Conservation (phyloP, 2,113 vertebrate genomes). For the Orientallactaga bullata region DNA sequence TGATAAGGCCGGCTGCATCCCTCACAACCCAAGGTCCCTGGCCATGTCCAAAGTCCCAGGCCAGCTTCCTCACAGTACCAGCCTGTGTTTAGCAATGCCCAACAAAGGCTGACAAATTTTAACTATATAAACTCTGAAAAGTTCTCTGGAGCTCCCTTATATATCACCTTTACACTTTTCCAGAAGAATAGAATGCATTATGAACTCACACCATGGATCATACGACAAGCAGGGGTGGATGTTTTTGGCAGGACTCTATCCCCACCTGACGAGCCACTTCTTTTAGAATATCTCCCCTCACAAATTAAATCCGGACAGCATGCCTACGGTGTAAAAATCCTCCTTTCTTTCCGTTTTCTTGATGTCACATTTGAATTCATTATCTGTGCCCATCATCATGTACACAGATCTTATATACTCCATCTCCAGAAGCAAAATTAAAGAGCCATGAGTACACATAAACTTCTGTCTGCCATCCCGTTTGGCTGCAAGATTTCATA, state of each 20-base stretch:
- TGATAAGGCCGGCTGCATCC: too few relatives aligned
- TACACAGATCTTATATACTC: background rate
- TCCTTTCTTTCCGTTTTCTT: background rate
- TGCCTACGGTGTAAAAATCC: rapidly evolving
- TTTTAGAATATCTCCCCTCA: rapidly evolving
- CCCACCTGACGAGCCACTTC: rapidly evolving
- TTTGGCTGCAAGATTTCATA: background rate
- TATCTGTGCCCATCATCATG: background rate
- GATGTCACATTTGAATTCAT: background rate
- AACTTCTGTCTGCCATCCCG: background rate
- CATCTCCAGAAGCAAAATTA: background rate
- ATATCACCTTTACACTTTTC: background rate
- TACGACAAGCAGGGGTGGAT: background rate
- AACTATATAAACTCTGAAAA: background rate
- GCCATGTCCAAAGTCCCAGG: too few relatives aligned
- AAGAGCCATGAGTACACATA: background rate
- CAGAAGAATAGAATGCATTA: background rate
- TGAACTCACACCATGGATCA: background rate
- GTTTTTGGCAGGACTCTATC: rapidly evolving
- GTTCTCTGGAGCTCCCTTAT: background rate
- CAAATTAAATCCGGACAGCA: too few relatives aligned
- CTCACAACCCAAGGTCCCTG: too few relatives aligned
- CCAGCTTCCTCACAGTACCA: too few relatives aligned
- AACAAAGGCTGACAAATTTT: too few relatives aligned
- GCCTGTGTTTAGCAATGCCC: too few relatives aligned